Percentiles rank a stretch among this genome's conserved stretches.
Evolutionary conservation across 2,797 vertebrate species (phyloP).

Genomic region (Glossophaga mutica): DNA sequence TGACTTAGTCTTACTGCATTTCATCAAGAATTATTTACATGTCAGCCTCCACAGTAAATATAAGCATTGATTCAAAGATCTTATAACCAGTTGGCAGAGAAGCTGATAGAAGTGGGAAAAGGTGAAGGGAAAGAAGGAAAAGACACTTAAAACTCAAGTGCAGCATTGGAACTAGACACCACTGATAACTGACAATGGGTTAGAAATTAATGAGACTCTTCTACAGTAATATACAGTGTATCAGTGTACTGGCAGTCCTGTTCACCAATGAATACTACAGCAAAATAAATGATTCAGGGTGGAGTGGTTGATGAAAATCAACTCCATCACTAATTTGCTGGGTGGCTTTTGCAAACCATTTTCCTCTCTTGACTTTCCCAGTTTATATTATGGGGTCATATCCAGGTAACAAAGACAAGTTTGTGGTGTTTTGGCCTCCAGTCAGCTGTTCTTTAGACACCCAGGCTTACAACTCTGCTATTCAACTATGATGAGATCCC

Average conservation of each 20-base stretch:
- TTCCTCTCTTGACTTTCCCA: neutral
- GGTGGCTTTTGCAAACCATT: neutral
- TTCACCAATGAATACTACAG: neutral
- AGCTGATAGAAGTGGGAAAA: neutral
- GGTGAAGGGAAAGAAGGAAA: neutral
- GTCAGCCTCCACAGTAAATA: neutral
- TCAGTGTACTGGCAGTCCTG: neutral
- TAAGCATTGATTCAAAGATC: neutral
- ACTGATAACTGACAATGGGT: neutral
- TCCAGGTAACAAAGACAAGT: neutral
- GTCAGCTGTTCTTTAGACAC: neutral
- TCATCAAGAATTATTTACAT: slow-evolving; percentile 30
- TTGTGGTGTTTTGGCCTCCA: neutral
- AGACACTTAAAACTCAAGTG: neutral
- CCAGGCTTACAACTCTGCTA: neutral
- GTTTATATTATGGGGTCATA: neutral
- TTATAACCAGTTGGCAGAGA: neutral
- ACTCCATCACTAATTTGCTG: neutral
- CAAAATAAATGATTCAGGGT: neutral
- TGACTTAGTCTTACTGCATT: neutral
- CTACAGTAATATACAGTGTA: neutral
- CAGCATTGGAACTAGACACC: neutral
- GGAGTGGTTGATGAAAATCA: neutral
- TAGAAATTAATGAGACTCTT: slow-evolving; percentile 5
- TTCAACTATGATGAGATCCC: neutral